These are phyloP conservation scores for Tichodroma muraria DNA, from an alignment of 2,113 vertebrate species.

Conservation along the genomic window DNA sequence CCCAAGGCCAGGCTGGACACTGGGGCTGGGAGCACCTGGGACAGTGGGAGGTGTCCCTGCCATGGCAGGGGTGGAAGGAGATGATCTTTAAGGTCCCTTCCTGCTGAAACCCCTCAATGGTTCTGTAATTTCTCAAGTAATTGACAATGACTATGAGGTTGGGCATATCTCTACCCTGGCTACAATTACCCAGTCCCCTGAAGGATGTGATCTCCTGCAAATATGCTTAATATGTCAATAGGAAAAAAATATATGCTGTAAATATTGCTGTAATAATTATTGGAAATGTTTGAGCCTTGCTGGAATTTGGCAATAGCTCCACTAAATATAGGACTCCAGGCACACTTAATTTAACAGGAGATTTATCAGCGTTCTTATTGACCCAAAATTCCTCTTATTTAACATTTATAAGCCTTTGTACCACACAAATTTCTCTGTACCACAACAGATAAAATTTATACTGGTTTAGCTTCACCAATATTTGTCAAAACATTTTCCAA, in stretches of 20 bases:
- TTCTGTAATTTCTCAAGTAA: background rate
- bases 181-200: background rate
- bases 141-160: background rate
- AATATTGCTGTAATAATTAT: conserved; percentile 32
- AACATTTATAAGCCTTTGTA: conserved; percentile 20
- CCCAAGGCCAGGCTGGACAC: background rate
- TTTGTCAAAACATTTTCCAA: background rate
- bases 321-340: conserved; percentile 49
- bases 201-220: background rate
- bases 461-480: background rate
- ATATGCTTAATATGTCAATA: background rate
- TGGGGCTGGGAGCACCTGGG: background rate
- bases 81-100: fast-evolving
- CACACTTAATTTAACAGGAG: conserved; percentile 18
- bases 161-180: background rate
- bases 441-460: background rate
- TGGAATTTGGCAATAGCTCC: conserved; percentile 19
- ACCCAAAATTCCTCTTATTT: conserved; percentile 28
- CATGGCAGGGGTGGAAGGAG: background rate
- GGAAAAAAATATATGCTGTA: background rate
- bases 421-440: background rate
- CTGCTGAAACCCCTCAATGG: background rate
- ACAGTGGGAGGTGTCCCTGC: background rate
- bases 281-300: conserved; percentile 8
- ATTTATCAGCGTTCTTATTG: conserved; percentile 38